Evolutionary conservation across 1,140 invertebrate genomes (phyloP), one percentile per base, ranked within the genome.

Genomic region (Reticulitermes speratus): DNA sequence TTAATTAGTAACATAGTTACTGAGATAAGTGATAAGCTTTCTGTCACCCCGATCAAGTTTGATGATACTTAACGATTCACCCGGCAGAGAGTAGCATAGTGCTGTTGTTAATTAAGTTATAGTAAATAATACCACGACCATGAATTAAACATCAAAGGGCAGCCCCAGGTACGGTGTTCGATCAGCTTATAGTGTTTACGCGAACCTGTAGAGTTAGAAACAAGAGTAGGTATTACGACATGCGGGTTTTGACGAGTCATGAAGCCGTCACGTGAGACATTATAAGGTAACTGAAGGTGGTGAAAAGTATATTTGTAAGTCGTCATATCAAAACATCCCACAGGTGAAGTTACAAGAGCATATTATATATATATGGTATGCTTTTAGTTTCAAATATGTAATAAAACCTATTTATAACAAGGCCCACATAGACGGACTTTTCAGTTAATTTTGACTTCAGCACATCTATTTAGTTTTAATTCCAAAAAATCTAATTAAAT

Each of bases 1-100:
- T 75, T 75, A 75, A 75, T 75, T 75, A 75, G 65, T 75, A 75
- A 75, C 65, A 8, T 19, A 75, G n/a, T 75, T 75, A 75, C 65
- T 75, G 65, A 30, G n/a, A 25, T 75, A 75, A 30, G n/a, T 75
- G 65, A 30, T 25, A 3, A 75, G 65, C 65, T 2, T 75, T 75
- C 65, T 75, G 65, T 75, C 65, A 75, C 65, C 65, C 38, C 2
- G 65, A n/a, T 75, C 65, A 75, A 75, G 65, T 75, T 75, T 75
- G 65, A 75, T 30, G 65, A 19, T 75, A 75, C 65, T 75, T 75
- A 25, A 75, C 65, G 65, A 75, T 75, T 75, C 25, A 75, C 25
- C 65, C 25, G 12, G 65, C 65, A 75, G 65, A 75, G 25, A 14
- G 65, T 6, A 30, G 25, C n/a, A 75, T 25, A 30, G 65, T 14